Percentiles rank a stretch among this genome's conserved stretches.
Evolutionary conservation across 2,797 vertebrate species (phyloP).

Genomic region (Falco berigora): DNA sequence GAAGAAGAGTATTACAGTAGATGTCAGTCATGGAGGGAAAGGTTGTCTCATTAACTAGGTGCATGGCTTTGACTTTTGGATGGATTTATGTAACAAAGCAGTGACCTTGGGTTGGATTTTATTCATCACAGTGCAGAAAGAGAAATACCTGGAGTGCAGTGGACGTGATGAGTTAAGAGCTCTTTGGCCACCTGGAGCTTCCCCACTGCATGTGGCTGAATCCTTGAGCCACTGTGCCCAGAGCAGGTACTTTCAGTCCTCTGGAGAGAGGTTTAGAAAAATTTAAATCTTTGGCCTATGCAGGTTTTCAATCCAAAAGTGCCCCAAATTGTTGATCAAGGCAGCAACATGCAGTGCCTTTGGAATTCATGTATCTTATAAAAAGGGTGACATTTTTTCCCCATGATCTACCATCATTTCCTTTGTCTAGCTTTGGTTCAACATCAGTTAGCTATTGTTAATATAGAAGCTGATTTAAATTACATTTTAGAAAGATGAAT

Average conservation of each 20-base stretch:
- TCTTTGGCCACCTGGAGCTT: not conserved
- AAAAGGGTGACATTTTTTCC: not conserved
- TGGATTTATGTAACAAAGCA: not conserved
- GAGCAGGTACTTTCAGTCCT: not conserved
- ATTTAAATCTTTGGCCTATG: not conserved
- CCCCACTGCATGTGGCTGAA: not conserved
- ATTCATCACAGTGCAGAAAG: not conserved
- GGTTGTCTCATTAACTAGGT: not conserved
- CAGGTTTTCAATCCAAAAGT: not conserved
- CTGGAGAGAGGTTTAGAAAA: not conserved
- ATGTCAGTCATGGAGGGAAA: not conserved
- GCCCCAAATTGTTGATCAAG: not conserved
- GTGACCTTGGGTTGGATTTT: not conserved
- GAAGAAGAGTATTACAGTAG: not conserved
- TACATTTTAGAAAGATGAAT: not conserved
- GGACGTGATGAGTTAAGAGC: not conserved
- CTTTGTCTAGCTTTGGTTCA: not conserved
- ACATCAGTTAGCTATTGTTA: not conserved
- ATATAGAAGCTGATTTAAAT: not conserved
- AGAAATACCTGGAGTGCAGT: not conserved
- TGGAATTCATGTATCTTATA: not conserved
- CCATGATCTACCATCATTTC: not conserved
- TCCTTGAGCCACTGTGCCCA: not conserved
- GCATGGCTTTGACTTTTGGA: not conserved
- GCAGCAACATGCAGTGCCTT: not conserved